Conservation (phyloP, 1,140 invertebrate species). For the Solen grandis region DNA sequence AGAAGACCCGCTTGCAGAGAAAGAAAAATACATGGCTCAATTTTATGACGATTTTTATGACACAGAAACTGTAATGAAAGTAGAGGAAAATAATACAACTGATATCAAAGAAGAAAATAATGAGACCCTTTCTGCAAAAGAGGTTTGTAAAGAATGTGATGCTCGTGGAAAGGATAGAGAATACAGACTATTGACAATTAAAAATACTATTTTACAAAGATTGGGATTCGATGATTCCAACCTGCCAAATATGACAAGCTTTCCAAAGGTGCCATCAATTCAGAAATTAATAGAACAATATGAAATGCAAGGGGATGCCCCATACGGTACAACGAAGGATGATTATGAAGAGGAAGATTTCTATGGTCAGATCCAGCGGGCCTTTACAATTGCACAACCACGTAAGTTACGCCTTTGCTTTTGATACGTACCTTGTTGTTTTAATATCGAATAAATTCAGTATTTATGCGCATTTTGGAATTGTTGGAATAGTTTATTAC, state of each 20-base stretch:
- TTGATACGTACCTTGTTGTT: background rate
- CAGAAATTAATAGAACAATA: conserved; percentile 31
- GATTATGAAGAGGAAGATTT: conserved; percentile 47
- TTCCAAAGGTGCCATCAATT: conserved; percentile 49
- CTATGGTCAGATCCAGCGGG: conserved; percentile 46
- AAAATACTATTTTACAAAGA: conserved; percentile 37
- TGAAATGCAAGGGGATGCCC: conserved; percentile 37
- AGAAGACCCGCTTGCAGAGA: conserved; percentile 27
- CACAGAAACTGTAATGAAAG: background rate
- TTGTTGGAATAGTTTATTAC: background rate
- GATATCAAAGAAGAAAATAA: background rate
- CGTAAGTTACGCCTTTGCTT: conserved; percentile 16
- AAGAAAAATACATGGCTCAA: conserved; percentile 1
- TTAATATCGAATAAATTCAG: background rate
- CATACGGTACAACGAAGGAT: conserved; percentile 6
- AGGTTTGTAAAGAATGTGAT: conserved; percentile 23
- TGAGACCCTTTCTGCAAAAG: background rate
- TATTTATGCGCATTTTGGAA: background rate
- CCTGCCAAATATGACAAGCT: conserved; percentile 54
- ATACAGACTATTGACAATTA: conserved; percentile 28
- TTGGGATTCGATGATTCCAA: conserved; percentile 32
- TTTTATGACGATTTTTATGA: background rate
- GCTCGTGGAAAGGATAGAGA: conserved; percentile 7
- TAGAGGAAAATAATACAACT: background rate
- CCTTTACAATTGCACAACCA: conserved; percentile 28